A percentile compares a stretch with the other conserved stretches of the same genome.
These are phyloP conservation scores for Lasioglossum zephyrum DNA, from an alignment of 2,888 invertebrate genomes.

Conservation along the genomic window DNA sequence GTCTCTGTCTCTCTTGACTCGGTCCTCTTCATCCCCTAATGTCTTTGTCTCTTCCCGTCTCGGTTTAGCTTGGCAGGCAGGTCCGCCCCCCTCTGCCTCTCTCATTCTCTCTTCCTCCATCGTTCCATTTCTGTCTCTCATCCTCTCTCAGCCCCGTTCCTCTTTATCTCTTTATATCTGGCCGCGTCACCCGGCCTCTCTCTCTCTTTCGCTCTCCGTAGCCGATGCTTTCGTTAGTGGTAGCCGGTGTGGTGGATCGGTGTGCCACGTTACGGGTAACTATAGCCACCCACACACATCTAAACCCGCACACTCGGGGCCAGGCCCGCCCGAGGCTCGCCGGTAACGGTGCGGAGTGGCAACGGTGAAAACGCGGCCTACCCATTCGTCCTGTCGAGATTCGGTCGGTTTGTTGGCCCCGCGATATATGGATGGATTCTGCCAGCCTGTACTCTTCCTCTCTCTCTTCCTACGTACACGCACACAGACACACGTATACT, in stretches of 20 bases:
- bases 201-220: constrained; percentile 17
- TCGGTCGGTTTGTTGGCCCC: constrained; percentile 81
- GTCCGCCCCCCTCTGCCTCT: background rate
- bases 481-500: background rate
- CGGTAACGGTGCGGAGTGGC: constrained; percentile 69
- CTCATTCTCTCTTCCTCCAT: constrained; percentile 22
- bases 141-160: constrained; percentile 43
- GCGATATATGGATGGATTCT: constrained; percentile 80
- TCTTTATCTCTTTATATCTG: constrained; percentile 62
- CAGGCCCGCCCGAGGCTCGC: constrained; percentile 27
- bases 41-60: constrained; percentile 23
- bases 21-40: constrained; percentile 37
- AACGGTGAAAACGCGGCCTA: constrained; percentile 78
- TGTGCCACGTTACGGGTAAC: constrained; percentile 71
- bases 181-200: constrained; percentile 28
- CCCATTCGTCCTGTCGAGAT: constrained; percentile 81
- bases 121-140: background rate
- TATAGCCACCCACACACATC: constrained; percentile 57
- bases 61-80: background rate
- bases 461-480: background rate
- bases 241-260: constrained; percentile 65
- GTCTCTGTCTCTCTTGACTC: constrained; percentile 31
- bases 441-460: constrained; percentile 61
- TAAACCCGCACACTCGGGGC: constrained; percentile 28
- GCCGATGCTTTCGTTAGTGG: constrained; percentile 70